These are phyloP conservation scores for Crocallis elinguaria DNA, from an alignment of 2,888 invertebrate species.

Conservation along the genomic window DNA sequence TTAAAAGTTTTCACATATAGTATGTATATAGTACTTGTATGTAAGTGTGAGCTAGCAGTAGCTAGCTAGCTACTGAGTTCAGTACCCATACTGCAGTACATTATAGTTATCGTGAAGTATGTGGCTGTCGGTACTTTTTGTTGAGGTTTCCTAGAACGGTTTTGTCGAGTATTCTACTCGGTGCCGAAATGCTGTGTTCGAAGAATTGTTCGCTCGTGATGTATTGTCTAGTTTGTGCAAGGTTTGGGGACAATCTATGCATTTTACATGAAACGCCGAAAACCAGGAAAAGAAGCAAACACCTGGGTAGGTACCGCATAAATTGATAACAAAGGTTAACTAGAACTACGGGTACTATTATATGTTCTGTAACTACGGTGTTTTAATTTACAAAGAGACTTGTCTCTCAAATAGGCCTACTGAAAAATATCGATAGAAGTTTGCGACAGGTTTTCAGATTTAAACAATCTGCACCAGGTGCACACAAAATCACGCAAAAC, in stretches of 20 bases:
- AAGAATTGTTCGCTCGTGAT: slow-evolving; percentile 29
- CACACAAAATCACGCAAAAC: too few species aligned
- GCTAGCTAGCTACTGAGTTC: neutral
- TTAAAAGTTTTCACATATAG: too few species aligned
- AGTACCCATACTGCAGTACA: slow-evolving; percentile 4
- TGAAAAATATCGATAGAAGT: too few species aligned
- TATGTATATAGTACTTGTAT: too few species aligned
- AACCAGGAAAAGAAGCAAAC: slow-evolving; percentile 1
- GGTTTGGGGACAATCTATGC: slow-evolving; percentile 11
- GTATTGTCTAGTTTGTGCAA: slow-evolving; percentile 19
- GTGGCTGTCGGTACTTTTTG: slow-evolving; percentile 35
- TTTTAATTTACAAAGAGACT: too few species aligned
- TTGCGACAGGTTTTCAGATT: too few species aligned
- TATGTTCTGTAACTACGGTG: too few species aligned
- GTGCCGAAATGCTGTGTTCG: slow-evolving; percentile 33
- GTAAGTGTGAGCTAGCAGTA: neutral
- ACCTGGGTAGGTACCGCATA: neutral
- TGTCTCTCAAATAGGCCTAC: too few species aligned
- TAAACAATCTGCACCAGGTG: too few species aligned
- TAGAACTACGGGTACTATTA: neutral
- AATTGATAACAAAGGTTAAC: neutral
- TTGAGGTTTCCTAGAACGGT: slow-evolving; percentile 38
- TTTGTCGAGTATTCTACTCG: slow-evolving; percentile 35
- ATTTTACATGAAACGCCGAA: slow-evolving; percentile 22
- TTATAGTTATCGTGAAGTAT: slow-evolving; percentile 3